Base-by-base conservation (phyloP, 2,888 invertebrate genomes). In the Molorchus minor region DNA sequence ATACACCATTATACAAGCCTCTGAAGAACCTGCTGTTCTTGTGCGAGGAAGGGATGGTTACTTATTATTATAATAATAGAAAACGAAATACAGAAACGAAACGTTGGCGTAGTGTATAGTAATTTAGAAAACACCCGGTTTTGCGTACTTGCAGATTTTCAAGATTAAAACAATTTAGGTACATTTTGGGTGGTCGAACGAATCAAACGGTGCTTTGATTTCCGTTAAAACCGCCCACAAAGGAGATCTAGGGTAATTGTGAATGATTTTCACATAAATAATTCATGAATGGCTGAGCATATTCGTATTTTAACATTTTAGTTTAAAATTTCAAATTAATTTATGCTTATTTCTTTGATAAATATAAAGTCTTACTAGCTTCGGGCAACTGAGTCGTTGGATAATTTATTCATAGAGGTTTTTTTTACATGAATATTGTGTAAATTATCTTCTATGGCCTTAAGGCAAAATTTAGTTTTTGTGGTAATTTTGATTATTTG, bases 201-300 rank as follows among this genome's bases (percentile, higher is more conserved):
- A 38, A 49, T 16, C 12, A 16, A 38, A 38, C 36, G 49, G 25
- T 49, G 15, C 10, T 25, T 47, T 16, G n/a, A 13, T n/a, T 47
- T 25, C 38, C 38, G 38, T 38, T 25, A 25, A 36, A n/a, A 21
- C 29, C 49, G 49, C 49, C 49, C 38, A 49, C 49, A 8, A 3
- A 15, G 38, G 16, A 33, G 3, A 33, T 33, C 33, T 33, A 33
- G 33, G 12, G 33, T 33, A 33, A 12, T 33, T 10, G 33, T 33
- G 33, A 33, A 33, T 33, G 5, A 5, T 33, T 33, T 33, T 33
- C 3, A n/a, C 33, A 3, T 33, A n/a, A 7, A 33, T 33, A 33
- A 33, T 33, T 33, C n/a, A 33, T 33, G 33, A 33, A 3, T n/a
- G 38, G 25, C 10, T 21, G 20, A 49, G 25, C 21, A 19, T 20